Percentiles rank a stretch among this genome's conserved stretches.
Evolutionary conservation across 2,797 vertebrate species (phyloP).

Genomic region (Sebastes hubbsi): DNA sequence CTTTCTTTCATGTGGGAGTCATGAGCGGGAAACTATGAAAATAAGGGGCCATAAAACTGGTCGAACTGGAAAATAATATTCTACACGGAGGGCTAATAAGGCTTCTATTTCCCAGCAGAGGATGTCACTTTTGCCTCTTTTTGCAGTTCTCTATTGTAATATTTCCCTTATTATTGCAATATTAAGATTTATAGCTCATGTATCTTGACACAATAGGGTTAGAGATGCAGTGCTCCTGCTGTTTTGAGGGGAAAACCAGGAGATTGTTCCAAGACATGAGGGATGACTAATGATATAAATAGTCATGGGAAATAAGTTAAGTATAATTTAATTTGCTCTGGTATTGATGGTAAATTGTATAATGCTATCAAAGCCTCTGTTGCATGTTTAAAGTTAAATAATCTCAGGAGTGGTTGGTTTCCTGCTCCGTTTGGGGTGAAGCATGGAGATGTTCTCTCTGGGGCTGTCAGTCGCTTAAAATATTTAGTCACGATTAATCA

Average conservation of each 20-base stretch:
- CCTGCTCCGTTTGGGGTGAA: background rate
- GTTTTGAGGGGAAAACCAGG: conserved; percentile 22
- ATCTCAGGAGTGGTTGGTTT: background rate
- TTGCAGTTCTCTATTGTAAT: conserved; percentile 39
- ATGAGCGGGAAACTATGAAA: conserved; percentile 57
- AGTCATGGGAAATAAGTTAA: background rate
- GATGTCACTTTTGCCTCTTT: conserved; percentile 52
- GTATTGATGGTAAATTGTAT: background rate
- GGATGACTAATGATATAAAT: background rate
- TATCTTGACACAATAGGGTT: conserved; percentile 51
- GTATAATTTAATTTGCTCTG: background rate
- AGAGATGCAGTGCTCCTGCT: conserved; percentile 28
- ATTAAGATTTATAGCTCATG: conserved; percentile 57
- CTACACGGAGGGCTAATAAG: conserved; percentile 71
- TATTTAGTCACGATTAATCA: too few species aligned
- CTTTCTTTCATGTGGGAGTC: conserved; percentile 76
- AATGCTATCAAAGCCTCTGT: background rate
- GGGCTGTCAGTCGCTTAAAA: too few species aligned
- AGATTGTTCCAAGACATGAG: conserved; percentile 11
- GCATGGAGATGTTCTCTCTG: background rate
- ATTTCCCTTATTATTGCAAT: conserved; percentile 41
- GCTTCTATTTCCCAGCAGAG: conserved; percentile 56
- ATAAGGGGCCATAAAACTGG: conserved; percentile 61
- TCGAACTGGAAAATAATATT: conserved; percentile 65
- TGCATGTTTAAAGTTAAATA: background rate